phyloP scores from a whole-genome alignment of 2,113 vertebrate species.

The Phalacrocorax pelagicus region DNA sequence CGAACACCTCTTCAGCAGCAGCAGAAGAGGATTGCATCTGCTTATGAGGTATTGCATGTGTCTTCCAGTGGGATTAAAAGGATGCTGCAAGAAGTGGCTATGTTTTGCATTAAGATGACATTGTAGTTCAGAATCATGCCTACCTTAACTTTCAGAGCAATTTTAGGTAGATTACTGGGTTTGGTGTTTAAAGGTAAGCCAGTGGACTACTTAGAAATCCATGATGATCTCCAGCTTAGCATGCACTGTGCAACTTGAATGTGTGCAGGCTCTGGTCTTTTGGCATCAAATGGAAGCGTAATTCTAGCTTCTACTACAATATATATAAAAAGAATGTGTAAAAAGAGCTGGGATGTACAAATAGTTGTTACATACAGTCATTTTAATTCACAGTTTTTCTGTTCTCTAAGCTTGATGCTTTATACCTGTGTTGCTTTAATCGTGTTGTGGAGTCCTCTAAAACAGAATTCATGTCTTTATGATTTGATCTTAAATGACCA shows the following conservation, averaged over 20 bases:
- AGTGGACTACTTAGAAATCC: background rate
- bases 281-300: background rate
- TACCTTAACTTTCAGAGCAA: background rate
- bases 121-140: background rate
- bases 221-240: accelerated
- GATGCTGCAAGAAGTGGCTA: background rate
- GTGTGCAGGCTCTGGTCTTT: background rate
- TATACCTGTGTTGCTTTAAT: background rate
- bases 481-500: background rate
- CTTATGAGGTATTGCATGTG: constrained; percentile 24
- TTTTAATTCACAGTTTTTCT: background rate
- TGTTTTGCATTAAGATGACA: background rate
- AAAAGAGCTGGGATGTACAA: too few relatives aligned
- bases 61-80: background rate
- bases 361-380: background rate
- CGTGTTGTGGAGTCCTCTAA: background rate
- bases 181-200: background rate
- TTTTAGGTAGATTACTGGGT: background rate
- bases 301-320: background rate
- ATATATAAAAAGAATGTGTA: background rate
- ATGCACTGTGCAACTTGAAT: accelerated
- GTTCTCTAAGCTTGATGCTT: background rate
- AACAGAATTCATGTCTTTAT: accelerated
- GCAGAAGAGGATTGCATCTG: constrained; percentile 39
- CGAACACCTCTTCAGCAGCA: background rate